Evolutionary conservation across 2,113 vertebrate genomes (phyloP).

Genomic region (Melanocharis versteri): DNA sequence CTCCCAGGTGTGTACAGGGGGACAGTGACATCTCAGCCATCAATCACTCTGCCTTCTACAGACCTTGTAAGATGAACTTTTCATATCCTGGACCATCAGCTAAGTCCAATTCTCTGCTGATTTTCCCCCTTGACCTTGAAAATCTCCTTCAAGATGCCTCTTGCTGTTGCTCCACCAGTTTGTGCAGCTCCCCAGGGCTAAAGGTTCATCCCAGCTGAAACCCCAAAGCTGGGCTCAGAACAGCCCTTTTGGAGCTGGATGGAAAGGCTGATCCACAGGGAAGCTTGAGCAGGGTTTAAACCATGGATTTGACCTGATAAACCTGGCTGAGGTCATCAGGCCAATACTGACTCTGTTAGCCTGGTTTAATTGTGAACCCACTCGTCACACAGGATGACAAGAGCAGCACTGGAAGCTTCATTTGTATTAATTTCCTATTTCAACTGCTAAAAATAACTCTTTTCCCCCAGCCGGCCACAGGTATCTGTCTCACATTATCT

Average conservation of each 20-base stretch:
- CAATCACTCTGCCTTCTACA: neutral
- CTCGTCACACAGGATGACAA: neutral
- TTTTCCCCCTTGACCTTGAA: neutral
- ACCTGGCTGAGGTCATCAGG: neutral
- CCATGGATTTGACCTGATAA: neutral
- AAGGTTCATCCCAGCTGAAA: neutral
- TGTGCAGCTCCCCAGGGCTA: neutral
- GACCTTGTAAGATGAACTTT: neutral
- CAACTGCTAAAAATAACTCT: neutral
- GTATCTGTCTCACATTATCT: neutral
- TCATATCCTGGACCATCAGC: neutral
- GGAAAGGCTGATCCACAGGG: neutral
- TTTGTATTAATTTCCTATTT: neutral
- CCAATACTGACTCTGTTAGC: rapidly evolving
- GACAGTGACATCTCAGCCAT: neutral
- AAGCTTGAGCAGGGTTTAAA: neutral
- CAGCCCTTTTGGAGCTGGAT: neutral
- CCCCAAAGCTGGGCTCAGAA: neutral
- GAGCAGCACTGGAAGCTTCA: neutral
- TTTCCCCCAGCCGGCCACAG: neutral
- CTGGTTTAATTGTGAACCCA: neutral
- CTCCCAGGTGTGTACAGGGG: neutral
- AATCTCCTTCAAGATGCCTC: neutral
- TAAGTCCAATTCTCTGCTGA: neutral
- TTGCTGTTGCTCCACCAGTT: neutral